Evolutionary conservation across 1,140 invertebrate genomes (phyloP).

Genomic region (Drosophila kohkoa): DNA sequence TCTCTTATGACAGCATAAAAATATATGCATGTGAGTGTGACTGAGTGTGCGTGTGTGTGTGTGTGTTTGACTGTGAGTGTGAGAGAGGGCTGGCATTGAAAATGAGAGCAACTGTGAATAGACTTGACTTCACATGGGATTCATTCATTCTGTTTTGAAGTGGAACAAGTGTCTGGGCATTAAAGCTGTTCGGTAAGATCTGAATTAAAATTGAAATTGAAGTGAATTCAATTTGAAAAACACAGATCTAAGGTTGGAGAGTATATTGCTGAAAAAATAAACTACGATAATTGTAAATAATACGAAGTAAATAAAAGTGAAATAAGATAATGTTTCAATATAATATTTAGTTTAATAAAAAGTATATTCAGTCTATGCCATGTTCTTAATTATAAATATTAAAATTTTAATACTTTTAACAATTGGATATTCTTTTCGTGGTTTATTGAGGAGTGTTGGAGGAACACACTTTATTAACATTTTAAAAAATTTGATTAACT

Average conservation of each 20-base stretch:
- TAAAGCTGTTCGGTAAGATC: background rate
- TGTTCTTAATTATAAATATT: too few species aligned
- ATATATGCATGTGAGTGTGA: background rate
- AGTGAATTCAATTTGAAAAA: conserved; percentile 1
- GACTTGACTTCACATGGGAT: conserved; percentile 5
- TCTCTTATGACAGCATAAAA: conserved; percentile 35
- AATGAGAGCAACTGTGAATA: conserved; percentile 15
- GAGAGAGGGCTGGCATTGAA: conserved; percentile 5
- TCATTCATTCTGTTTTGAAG: conserved; percentile 18
- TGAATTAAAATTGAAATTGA: background rate
- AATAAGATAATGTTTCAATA: too few species aligned
- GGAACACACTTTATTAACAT: too few species aligned
- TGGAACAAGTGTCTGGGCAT: conserved; percentile 17
- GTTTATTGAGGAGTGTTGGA: too few species aligned
- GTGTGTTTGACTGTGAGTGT: background rate
- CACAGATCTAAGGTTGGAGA: background rate
- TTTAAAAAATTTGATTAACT: too few species aligned
- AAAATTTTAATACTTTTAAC: too few species aligned
- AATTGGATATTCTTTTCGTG: too few species aligned
- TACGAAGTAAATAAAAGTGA: too few species aligned
- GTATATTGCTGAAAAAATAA: too few species aligned
- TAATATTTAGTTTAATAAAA: too few species aligned
- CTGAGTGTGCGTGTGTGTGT: conserved; percentile 7
- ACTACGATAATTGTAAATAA: too few species aligned
- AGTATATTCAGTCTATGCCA: too few species aligned